Conservation (phyloP, 1,140 invertebrate species). For the Glossosoma conforme region DNA sequence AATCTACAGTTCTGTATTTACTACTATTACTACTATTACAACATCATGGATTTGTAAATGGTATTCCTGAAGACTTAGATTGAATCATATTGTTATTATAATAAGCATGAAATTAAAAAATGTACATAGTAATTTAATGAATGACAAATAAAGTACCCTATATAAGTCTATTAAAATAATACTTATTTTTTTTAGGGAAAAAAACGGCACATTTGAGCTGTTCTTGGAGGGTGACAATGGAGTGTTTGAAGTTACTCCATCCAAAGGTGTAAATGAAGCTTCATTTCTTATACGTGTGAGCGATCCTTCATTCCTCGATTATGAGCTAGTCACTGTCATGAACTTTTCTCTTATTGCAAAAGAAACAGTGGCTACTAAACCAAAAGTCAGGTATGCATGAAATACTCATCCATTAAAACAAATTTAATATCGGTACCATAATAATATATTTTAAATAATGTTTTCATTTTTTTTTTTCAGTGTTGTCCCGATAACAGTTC, state of each 20-base stretch:
- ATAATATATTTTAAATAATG: not conserved
- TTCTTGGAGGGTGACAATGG: constrained; percentile 74
- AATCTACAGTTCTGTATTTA: no score
- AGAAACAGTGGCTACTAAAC: constrained; percentile 67
- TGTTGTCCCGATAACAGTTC: constrained; percentile 76
- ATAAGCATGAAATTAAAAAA: no score
- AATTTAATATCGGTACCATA: not conserved
- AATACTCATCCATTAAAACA: not conserved
- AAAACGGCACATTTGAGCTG: constrained; percentile 86
- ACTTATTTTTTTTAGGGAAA: constrained; percentile 56
- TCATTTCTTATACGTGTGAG: constrained; percentile 87
- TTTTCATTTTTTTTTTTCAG: constrained; percentile 51
- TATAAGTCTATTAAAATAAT: constrained; percentile 2
- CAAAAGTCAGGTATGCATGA: constrained; percentile 60
- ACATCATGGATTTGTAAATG: no score
- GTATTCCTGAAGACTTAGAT: no score
- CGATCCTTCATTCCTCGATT: constrained; percentile 78
- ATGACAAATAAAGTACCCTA: no score
- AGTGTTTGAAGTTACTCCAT: constrained; percentile 86
- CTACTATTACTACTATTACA: no score
- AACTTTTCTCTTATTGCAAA: constrained; percentile 83
- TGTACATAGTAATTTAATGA: no score
- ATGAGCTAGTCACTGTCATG: constrained; percentile 72
- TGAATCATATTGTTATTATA: no score
- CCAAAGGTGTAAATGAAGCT: constrained; percentile 85